Conservation (phyloP, 2,113 vertebrate species). For the Centrocercus urophasianus region DNA sequence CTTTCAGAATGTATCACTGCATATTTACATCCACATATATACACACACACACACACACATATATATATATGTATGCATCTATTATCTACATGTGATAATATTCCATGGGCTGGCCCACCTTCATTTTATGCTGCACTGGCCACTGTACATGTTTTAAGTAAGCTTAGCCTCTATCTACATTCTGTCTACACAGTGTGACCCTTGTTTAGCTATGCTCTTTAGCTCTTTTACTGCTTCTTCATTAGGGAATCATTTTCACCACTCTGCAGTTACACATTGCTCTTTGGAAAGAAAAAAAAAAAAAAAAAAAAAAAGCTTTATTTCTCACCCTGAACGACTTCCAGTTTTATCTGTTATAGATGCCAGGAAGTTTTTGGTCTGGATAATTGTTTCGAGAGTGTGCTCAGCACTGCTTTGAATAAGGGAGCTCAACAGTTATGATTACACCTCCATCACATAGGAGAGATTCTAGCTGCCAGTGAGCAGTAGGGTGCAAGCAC, state of each 20-base stretch:
- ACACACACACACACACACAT: too few relatives aligned
- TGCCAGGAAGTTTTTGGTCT: neutral
- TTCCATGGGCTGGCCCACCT: neutral
- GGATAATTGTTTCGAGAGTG: neutral
- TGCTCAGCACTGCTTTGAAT: neutral
- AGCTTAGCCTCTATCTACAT: neutral
- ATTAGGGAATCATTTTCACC: neutral
- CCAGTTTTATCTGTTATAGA: neutral
- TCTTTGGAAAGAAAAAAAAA: neutral
- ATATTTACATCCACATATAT: too few relatives aligned
- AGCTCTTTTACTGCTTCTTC: slow-evolving; percentile 31
- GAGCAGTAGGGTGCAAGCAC: neutral
- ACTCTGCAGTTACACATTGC: neutral
- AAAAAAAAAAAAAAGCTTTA: neutral
- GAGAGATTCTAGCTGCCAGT: neutral
- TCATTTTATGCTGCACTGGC: neutral
- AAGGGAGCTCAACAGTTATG: neutral
- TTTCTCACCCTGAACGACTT: neutral
- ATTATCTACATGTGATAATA: neutral
- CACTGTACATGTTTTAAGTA: neutral
- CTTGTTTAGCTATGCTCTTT: neutral
- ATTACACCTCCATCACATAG: neutral
- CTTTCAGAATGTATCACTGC: neutral
- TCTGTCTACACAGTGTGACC: neutral
- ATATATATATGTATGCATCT: neutral